Percentiles rank a stretch among this genome's conserved stretches.
Evolutionary conservation across 2,113 vertebrate species (phyloP).

Genomic region (Sapajus apella): DNA sequence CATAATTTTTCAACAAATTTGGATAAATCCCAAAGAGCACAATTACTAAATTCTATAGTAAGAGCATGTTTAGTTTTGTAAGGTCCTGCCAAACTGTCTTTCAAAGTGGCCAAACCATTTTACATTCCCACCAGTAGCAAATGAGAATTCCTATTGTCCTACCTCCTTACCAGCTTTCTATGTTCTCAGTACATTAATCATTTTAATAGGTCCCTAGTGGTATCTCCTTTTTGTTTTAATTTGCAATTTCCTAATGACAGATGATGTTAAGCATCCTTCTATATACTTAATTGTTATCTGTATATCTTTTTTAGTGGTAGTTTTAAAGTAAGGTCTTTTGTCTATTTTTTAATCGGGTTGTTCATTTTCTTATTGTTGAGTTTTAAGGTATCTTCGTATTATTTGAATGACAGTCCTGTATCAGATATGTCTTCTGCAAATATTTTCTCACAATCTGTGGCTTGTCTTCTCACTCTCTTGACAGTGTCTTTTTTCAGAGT

Average conservation of each 20-base stretch:
- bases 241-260: not conserved
- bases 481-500: not conserved
- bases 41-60: too few species aligned
- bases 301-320: not conserved
- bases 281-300: not conserved
- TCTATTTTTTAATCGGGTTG: not conserved
- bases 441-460: not conserved
- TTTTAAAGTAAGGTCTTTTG: not conserved
- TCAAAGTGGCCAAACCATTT: too few species aligned
- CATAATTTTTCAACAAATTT: not conserved
- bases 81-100: not conserved
- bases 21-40: not conserved
- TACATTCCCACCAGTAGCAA: too few species aligned
- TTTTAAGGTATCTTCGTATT: not conserved
- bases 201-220: not conserved
- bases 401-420: not conserved
- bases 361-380: not conserved
- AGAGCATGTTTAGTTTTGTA: not conserved
- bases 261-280: not conserved
- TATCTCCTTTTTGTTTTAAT: not conserved
- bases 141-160: too few species aligned
- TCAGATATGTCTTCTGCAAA: not conserved
- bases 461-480: not conserved
- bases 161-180: rapidly evolving
- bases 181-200: not conserved